These are phyloP conservation scores for Drosophila grimshawi DNA, from an alignment of 1,140 invertebrate genomes.

Conservation along the genomic window DNA sequence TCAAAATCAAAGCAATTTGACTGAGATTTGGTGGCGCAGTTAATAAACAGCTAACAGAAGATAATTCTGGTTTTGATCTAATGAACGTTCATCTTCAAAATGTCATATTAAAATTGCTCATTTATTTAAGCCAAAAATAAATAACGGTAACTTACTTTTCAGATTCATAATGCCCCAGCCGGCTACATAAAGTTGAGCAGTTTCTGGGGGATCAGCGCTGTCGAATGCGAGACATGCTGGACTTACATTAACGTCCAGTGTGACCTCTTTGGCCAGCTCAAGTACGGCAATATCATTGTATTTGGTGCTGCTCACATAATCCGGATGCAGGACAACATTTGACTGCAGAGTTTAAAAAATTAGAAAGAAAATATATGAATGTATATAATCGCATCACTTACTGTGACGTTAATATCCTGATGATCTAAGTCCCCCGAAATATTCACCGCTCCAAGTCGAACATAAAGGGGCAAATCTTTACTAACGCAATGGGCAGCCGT, in stretches of 20 bases:
- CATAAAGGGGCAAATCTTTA: conserved; percentile 44
- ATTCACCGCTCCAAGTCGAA: conserved; percentile 70
- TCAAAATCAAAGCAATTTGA: too few relatives aligned
- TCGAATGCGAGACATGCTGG: conserved; percentile 71
- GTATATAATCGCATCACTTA: conserved; percentile 4
- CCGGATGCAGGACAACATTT: conserved; percentile 56
- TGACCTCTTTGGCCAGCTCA: conserved; percentile 51
- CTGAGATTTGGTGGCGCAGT: too few relatives aligned
- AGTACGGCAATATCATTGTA: conserved; percentile 77
- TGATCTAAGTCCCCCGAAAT: conserved; percentile 18
- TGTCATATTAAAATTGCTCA: too few relatives aligned
- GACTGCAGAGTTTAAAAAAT: conserved; percentile 7
- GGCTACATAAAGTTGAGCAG: conserved; percentile 53
- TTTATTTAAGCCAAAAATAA: too few relatives aligned
- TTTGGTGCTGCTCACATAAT: conserved; percentile 58
- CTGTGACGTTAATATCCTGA: conserved; percentile 56
- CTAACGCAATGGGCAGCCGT: conserved; percentile 93
- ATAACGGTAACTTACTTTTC: conserved; percentile 50
- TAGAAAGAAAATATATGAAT: background rate
- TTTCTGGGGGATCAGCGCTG: conserved; percentile 44
- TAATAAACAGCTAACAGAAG: too few relatives aligned
- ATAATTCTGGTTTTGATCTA: too few relatives aligned
- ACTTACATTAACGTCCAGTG: conserved; percentile 25
- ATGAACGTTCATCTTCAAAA: too few relatives aligned
- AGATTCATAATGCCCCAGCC: conserved; percentile 73